Conservation (phyloP, 2,888 invertebrate species). For the Ellobium chinense region DNA sequence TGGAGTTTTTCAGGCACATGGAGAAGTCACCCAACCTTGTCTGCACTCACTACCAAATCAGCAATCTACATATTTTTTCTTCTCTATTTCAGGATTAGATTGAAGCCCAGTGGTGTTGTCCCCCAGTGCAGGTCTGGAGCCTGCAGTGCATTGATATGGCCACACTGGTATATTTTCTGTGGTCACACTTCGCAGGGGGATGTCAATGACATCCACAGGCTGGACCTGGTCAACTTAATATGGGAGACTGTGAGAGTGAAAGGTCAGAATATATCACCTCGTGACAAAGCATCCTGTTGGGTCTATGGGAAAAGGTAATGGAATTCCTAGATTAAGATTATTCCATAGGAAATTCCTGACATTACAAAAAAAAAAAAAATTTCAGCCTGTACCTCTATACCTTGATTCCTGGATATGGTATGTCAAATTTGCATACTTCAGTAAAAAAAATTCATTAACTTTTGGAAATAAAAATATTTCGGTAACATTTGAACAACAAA, state of each 20-base stretch:
- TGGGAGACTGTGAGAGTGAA: slow-evolving; percentile 64
- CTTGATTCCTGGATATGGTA: too few species aligned
- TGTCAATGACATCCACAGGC: slow-evolving; percentile 65
- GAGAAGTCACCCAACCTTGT: too few species aligned
- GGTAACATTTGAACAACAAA: too few species aligned
- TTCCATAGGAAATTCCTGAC: background rate
- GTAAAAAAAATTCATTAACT: too few species aligned
- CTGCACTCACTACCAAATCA: too few species aligned
- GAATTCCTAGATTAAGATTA: background rate
- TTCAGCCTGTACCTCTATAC: too few species aligned
- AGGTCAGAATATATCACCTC: slow-evolving; percentile 64
- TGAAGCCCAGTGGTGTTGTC: slow-evolving; percentile 58
- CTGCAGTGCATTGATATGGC: slow-evolving; percentile 64
- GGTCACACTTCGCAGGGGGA: slow-evolving; percentile 72
- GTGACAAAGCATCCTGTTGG: slow-evolving; percentile 73
- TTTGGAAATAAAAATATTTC: too few species aligned
- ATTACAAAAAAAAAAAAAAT: background rate
- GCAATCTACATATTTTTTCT: too few species aligned
- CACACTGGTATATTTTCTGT: slow-evolving; percentile 74
- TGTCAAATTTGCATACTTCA: too few species aligned
- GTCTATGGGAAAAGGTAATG: slow-evolving; percentile 65
- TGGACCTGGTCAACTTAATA: slow-evolving; percentile 65
- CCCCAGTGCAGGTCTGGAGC: slow-evolving; percentile 75
- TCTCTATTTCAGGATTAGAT: slow-evolving; percentile 48
- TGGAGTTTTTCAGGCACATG: too few species aligned